Conservation (phyloP, 2,113 vertebrate genomes). For the Burhinus oedicnemus region DNA sequence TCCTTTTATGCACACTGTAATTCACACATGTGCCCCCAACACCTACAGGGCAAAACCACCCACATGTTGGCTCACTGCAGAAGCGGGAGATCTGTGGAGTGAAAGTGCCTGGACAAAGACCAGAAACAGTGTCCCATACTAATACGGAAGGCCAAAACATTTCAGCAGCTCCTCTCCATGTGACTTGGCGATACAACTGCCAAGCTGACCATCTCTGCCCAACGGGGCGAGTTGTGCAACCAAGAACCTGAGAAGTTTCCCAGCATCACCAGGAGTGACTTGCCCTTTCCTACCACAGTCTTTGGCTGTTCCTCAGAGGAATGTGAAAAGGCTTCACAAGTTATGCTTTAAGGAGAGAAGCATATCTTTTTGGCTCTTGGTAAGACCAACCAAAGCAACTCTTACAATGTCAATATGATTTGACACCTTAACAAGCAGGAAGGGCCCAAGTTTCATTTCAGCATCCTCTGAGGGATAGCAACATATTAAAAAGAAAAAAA, state of each 20-base stretch:
- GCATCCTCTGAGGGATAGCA: background rate
- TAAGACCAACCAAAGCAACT: background rate
- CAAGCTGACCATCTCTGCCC: background rate
- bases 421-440: background rate
- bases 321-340: background rate
- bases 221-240: accelerated
- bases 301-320: background rate
- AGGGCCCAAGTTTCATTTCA: background rate
- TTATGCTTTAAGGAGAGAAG: background rate
- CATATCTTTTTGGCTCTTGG: background rate
- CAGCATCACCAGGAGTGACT: background rate
- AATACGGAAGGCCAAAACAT: background rate
- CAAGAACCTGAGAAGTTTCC: background rate
- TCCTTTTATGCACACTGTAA: background rate
- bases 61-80: background rate
- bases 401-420: background rate
- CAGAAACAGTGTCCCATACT: background rate
- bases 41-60: background rate
- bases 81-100: background rate
- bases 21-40: background rate
- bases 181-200: background rate
- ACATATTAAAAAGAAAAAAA: background rate
- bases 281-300: background rate
- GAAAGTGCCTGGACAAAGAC: background rate
- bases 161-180: background rate